A percentile compares a stretch with the other conserved stretches of the same genome.
Evolutionary conservation across 2,888 invertebrate species (phyloP).

Genomic region (Iselma pallidipennis): DNA sequence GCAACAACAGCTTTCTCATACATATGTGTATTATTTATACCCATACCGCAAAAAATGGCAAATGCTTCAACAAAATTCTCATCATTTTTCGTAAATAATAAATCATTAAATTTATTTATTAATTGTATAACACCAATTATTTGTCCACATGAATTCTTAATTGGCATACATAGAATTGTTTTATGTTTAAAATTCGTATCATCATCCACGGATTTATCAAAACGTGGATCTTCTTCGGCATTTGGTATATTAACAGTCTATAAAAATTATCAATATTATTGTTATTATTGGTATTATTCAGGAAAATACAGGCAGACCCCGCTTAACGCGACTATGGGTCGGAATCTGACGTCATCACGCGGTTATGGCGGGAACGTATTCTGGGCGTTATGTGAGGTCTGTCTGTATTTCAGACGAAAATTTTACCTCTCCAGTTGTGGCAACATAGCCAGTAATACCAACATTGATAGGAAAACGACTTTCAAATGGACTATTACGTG

Average conservation of each 20-base stretch:
- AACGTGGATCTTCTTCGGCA: constrained; percentile 85
- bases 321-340: too few species aligned
- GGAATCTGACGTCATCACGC: too few species aligned
- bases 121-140: constrained; percentile 94
- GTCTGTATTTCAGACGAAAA: not conserved
- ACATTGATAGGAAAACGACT: constrained; percentile 94
- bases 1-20: constrained; percentile 94
- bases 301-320: too few species aligned
- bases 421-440: constrained; percentile 90
- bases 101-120: constrained; percentile 89
- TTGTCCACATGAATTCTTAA: constrained; percentile 88
- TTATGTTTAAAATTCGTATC: constrained; percentile 82
- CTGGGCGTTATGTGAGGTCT: too few species aligned
- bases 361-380: too few species aligned
- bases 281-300: not conserved
- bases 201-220: constrained; percentile 86
- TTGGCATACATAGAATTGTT: constrained; percentile 93
- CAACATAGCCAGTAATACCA: constrained; percentile 93
- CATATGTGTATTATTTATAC: constrained; percentile 96
- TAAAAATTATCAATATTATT: not conserved
- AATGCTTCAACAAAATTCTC: constrained; percentile 97
- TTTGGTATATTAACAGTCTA: constrained; percentile 90
- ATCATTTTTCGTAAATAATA: constrained; percentile 91
- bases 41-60: constrained; percentile 97
- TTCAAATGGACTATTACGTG: constrained; percentile 84